These are phyloP conservation scores for Hoplostethus mediterraneus DNA, from an alignment of 2,797 vertebrate species.

Conservation along the genomic window DNA sequence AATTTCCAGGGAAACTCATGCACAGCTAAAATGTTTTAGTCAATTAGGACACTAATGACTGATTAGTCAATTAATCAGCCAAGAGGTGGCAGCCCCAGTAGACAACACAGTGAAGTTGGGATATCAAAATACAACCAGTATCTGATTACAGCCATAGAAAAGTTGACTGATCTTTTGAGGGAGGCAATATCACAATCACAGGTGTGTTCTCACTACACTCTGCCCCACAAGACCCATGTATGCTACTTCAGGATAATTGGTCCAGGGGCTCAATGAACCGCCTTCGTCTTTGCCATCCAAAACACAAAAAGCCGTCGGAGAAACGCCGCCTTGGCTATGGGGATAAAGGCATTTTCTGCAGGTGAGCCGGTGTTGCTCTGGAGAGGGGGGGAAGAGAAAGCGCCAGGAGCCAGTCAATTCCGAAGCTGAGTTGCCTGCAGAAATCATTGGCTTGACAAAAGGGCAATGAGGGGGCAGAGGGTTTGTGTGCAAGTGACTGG, in stretches of 20 bases:
- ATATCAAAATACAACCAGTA: not conserved
- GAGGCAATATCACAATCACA: not conserved
- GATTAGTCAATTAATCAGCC: not conserved
- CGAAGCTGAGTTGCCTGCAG: constrained; percentile 80
- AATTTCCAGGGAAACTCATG: not conserved
- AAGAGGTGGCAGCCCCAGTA: not conserved
- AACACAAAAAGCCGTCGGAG: constrained; percentile 28
- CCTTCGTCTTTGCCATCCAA: constrained; percentile 21
- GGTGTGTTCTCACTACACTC: not conserved
- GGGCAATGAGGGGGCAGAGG: constrained; percentile 84
- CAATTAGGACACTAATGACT: not conserved
- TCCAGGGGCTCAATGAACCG: constrained; percentile 13
- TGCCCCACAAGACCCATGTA: not conserved
- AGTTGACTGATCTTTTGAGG: not conserved
- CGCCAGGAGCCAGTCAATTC: constrained; percentile 60
- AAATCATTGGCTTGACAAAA: constrained; percentile 85
- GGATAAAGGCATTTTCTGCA: constrained; percentile 54
- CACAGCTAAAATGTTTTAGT: not conserved
- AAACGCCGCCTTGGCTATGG: constrained; percentile 39
- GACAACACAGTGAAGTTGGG: not conserved
- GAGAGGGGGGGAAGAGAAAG: constrained; percentile 32
- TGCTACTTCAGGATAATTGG: constrained; percentile 5
- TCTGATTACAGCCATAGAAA: not conserved
- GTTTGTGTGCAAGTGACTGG: constrained; percentile 77
- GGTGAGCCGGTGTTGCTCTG: constrained; percentile 49